Percentiles rank a stretch among this genome's conserved stretches.
These are phyloP conservation scores for Calosoma granatense DNA, from an alignment of 1,140 invertebrate genomes.

Conservation along the genomic window DNA sequence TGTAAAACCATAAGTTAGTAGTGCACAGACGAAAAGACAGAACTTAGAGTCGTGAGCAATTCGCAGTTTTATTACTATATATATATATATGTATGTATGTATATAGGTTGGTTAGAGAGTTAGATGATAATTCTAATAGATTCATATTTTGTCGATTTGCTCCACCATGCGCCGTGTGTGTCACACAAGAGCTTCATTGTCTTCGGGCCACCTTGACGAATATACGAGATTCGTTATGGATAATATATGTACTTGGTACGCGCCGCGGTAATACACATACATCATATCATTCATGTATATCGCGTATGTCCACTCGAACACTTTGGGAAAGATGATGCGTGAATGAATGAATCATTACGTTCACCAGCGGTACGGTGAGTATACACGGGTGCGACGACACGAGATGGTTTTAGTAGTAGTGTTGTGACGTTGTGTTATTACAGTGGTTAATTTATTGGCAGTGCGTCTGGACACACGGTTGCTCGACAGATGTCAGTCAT, in stretches of 20 bases:
- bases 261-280: not conserved
- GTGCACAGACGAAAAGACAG: constrained; percentile 5
- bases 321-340: too few species aligned
- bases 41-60: constrained; percentile 17
- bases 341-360: too few species aligned
- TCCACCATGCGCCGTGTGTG: constrained; percentile 13
- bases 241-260: too few species aligned
- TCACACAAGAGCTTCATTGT: constrained; percentile 7
- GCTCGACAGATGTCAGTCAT: not conserved
- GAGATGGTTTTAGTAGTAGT: not conserved
- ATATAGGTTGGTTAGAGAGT: not conserved
- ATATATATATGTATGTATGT: not conserved
- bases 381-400: not conserved
- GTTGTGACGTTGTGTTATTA: not conserved
- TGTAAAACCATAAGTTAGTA: constrained; percentile 15
- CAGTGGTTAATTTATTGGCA: not conserved
- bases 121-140: constrained; percentile 6
- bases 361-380: too few species aligned
- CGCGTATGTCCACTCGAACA: too few species aligned
- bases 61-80: constrained; percentile 13
- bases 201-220: constrained; percentile 25
- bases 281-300: too few species aligned
- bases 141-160: constrained; percentile 15
- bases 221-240: too few species aligned
- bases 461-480: too few species aligned